These are phyloP conservation scores for Platycheirus rosarum DNA, from an alignment of 2,888 invertebrate genomes.

Conservation along the genomic window DNA sequence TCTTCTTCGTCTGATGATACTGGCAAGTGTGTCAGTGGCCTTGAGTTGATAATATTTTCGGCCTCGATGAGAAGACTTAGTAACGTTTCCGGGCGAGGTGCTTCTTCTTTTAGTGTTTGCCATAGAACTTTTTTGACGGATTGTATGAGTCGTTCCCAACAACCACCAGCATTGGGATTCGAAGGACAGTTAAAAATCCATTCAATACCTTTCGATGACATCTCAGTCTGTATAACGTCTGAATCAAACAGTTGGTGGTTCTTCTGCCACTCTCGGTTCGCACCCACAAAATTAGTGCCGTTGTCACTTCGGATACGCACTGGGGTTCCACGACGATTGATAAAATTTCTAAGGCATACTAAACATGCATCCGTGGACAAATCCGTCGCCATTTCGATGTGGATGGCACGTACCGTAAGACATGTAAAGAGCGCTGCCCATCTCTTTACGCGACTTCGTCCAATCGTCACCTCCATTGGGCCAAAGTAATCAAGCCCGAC, in stretches of 20 bases:
- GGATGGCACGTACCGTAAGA: constrained; percentile 39
- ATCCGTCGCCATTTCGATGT: constrained; percentile 57
- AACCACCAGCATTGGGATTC: no score
- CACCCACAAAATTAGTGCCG: constrained; percentile 63
- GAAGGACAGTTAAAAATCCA: neutral
- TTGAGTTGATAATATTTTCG: neutral
- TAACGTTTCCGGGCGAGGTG: no score
- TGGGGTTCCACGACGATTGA: constrained; percentile 67
- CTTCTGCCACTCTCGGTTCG: constrained; percentile 36
- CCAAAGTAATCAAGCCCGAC: constrained; percentile 55
- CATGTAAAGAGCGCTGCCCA: no score
- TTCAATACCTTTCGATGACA: neutral
- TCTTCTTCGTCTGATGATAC: constrained; percentile 5
- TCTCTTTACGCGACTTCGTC: constrained; percentile 72
- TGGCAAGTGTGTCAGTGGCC: neutral
- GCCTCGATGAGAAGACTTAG: no score
- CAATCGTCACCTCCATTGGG: constrained; percentile 61
- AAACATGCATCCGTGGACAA: constrained; percentile 68
- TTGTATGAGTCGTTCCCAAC: no score
- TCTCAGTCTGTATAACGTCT: constrained; percentile 2
- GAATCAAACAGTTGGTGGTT: constrained; percentile 36
- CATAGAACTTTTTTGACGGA: no score
- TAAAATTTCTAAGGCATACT: constrained; percentile 70
- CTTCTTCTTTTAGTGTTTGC: no score
- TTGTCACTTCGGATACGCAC: constrained; percentile 60